Evolutionary conservation across 1,140 invertebrate species (phyloP).

Genomic region (Aphaenogaster ashmeadi): DNA sequence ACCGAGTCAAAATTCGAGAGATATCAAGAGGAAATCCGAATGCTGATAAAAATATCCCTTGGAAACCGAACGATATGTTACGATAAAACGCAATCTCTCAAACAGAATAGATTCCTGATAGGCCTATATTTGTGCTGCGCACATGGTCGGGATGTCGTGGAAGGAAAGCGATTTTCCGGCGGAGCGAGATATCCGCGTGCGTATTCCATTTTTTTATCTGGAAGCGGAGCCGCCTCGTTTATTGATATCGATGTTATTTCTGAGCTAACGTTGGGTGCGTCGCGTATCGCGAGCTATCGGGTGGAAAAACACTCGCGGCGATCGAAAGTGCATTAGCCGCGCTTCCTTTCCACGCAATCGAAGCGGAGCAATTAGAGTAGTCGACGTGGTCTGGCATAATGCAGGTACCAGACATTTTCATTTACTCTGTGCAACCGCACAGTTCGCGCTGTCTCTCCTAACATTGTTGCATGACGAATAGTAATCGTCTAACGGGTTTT

Average conservation of each 20-base stretch:
- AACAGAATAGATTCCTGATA: not conserved
- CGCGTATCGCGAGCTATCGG: not conserved
- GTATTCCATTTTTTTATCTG: conserved; percentile 21
- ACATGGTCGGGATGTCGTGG: not conserved
- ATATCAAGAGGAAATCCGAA: not conserved
- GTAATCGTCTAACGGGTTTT: conserved; percentile 34
- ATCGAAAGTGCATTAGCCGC: conserved; percentile 46
- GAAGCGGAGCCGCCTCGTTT: not conserved
- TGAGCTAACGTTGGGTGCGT: not conserved
- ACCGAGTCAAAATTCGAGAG: not conserved
- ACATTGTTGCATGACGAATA: conserved; percentile 2
- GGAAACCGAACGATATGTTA: not conserved
- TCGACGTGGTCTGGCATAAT: not conserved
- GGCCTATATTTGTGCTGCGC: not conserved
- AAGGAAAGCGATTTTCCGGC: conserved; percentile 48
- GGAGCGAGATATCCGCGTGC: not conserved
- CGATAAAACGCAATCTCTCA: conserved; percentile 38
- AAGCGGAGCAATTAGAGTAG: conserved; percentile 29
- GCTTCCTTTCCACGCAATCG: conserved; percentile 34
- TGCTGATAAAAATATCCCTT: not conserved
- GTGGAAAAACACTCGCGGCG: conserved; percentile 17
- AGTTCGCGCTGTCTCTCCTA: not conserved
- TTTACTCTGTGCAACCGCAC: not conserved
- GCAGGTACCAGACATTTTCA: conserved; percentile 23
- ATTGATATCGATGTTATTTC: conserved; percentile 43